phyloP scores from a whole-genome alignment of 2,888 invertebrate species.

The Seira sanloemensis region DNA sequence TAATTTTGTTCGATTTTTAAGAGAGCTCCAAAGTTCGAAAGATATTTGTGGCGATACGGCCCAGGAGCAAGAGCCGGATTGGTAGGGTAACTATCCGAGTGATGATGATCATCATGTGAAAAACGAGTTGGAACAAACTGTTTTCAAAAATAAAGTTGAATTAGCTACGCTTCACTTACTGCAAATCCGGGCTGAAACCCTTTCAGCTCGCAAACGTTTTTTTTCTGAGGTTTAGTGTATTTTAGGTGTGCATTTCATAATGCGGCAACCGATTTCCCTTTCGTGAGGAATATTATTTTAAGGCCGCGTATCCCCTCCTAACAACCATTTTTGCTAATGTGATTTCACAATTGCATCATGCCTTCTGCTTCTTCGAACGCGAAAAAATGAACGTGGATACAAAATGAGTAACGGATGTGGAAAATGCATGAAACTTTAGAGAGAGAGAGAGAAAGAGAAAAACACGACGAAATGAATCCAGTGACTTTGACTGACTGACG shows the following conservation, averaged over 20 bases:
- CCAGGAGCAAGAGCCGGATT: neutral
- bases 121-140: neutral
- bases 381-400: neutral
- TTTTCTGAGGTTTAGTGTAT: too few relatives aligned
- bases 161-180: neutral
- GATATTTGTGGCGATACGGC: too few relatives aligned
- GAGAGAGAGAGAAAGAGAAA: too few relatives aligned
- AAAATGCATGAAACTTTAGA: neutral
- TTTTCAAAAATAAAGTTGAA: neutral
- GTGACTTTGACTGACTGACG: neutral
- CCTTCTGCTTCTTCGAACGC: neutral
- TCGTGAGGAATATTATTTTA: too few relatives aligned
- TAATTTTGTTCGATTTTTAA: too few relatives aligned
- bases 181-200: neutral
- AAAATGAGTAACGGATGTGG: neutral
- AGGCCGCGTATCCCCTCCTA: too few relatives aligned
- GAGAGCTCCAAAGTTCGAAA: too few relatives aligned
- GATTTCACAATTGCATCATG: too few relatives aligned
- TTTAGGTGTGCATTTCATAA: too few relatives aligned
- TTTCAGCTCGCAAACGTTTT: neutral
- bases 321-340: too few relatives aligned
- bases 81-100: neutral
- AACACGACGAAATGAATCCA: neutral
- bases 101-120: slow-evolving; percentile 1
- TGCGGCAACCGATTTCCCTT: too few relatives aligned